Base-by-base conservation (phyloP, 2,888 invertebrate genomes). In the Drosophila kuntzei region DNA sequence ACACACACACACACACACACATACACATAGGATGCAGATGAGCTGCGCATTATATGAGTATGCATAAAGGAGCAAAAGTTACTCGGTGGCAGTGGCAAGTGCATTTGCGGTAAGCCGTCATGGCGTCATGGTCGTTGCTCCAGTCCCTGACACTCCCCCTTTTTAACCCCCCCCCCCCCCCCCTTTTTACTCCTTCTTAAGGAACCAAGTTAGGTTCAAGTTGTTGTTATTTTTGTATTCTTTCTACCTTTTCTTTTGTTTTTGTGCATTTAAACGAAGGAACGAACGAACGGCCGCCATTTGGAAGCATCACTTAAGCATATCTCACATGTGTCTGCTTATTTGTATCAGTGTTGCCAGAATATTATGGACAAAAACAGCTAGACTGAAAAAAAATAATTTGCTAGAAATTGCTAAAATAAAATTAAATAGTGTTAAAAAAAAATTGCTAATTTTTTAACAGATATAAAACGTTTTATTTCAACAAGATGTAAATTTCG, bases 41-140 rank as follows among this genome's bases (percentile, higher is more conserved):
- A 86, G 86, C 79, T 53, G 60, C 61, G 71, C 59, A 54, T 76
- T 64, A 76, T 68, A 63, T 71, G 67, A 61, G 72, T 62, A 43
- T 72, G 55, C 66, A 62, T 69, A 74, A 73, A 74, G 75, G 68
- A 70, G 69, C 74, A 80, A 87, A 87, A 80, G 79, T 83, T 85
- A 72, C 76, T 76, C 68, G 62, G 22, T 27, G 27, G 27, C 27
- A 32, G 12, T 12, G 32, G 32, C 32, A 32, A 32, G 74, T 78
- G 70, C 85, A 84, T 83, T 87, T 89, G 88, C 58, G 87, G 87
- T 69, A 72, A 75, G 70, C 75, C 79, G 54, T 58, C 60, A 34
- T 58, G 78, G 54, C 77, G 70, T 66, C 74, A 76, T 79, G 76
- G 80, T 82, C 76, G 77, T 70, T 70, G 85, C 78, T 62, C 69